Evolutionary conservation across 2,113 vertebrate genomes (phyloP).

Genomic region (Xyrauchen texanus): DNA sequence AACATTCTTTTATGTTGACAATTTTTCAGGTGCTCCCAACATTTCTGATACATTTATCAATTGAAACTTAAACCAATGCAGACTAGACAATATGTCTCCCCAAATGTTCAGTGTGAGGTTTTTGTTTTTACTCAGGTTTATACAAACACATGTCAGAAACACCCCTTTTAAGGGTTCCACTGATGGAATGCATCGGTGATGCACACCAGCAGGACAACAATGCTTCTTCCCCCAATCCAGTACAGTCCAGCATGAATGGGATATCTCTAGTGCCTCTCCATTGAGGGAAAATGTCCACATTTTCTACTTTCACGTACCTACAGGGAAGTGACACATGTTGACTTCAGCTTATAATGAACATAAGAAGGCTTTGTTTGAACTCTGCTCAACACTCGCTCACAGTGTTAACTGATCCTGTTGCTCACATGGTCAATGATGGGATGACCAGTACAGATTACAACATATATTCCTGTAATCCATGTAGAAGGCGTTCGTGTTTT

Average conservation of each 20-base stretch:
- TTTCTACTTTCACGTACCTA: not conserved
- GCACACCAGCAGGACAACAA: too few species aligned
- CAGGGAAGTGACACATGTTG: not conserved
- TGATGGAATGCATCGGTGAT: not conserved
- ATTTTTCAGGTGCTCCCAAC: not conserved
- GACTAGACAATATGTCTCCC: not conserved
- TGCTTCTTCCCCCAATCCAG: not conserved
- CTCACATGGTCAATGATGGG: conserved; percentile 1
- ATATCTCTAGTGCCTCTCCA: not conserved
- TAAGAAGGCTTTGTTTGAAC: conserved; percentile 18
- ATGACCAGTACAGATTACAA: not conserved
- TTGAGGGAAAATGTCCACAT: not conserved
- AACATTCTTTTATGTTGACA: not conserved
- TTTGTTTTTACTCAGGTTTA: conserved; percentile 21
- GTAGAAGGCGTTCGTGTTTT: not conserved
- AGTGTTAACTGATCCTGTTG: conserved; percentile 25
- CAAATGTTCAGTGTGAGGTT: not conserved
- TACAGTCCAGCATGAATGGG: not conserved
- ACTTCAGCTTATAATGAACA: conserved; percentile 21
- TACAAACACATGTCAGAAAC: conserved; percentile 9
- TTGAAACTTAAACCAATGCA: not conserved
- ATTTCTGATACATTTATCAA: not conserved
- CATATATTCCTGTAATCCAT: not conserved
- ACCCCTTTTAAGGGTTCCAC: not conserved
- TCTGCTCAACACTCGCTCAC: conserved; percentile 1